Base-by-base conservation (phyloP, 2,113 vertebrate species). In the Peromyscus leucopus region DNA sequence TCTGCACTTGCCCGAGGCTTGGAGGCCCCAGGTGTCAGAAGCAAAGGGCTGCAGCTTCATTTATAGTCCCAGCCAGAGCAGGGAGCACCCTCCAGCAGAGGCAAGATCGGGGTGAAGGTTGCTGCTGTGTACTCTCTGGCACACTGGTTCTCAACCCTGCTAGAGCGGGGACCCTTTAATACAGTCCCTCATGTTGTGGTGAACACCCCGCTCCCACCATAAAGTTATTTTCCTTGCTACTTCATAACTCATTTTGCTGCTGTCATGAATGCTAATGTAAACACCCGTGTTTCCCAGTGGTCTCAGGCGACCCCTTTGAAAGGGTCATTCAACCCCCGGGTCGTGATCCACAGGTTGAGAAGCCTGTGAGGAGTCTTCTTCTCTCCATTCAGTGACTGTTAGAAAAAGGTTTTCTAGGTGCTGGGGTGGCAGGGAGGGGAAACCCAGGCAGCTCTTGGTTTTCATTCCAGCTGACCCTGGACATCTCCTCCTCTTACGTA, bases 381-480 rank as follows among this genome's bases (percentile, higher is more conserved):
- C 16, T 24, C 69, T 59, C 7, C 15, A 6, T 3, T 57, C 36
- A n/a, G 39, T 15, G 8, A 19, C 5, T 24, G 21, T 57, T 87
- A 71, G 90, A 1, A 55, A 57, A 86, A 87, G 61, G 15, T 2
- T 13, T 82, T 42, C 17, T n/a, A 6, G 4, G 1, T 24, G 69
- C 46, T 39, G 10, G 42, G 26, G 19, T 22, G 5, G 46, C 72
- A 26, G 55, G 31, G 33, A 46, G 17, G 8, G 5, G 75, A 75
- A 28, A n/a, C 17, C 33, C n/a, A 15, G 48, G 33, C 2, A 28
- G 86, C 57, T 87, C 46, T 13, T 6, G 31, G n/a, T 11, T 84
- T 71, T 16, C 13, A 0, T 9, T 46, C 16, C 21, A 59, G 28
- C 75, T 28, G 0, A 15, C 1, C 4, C 48, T 46, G 26, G 33